Evolutionary conservation across 2,888 invertebrate species (phyloP).

Genomic region (Argyresthia albistria): DNA sequence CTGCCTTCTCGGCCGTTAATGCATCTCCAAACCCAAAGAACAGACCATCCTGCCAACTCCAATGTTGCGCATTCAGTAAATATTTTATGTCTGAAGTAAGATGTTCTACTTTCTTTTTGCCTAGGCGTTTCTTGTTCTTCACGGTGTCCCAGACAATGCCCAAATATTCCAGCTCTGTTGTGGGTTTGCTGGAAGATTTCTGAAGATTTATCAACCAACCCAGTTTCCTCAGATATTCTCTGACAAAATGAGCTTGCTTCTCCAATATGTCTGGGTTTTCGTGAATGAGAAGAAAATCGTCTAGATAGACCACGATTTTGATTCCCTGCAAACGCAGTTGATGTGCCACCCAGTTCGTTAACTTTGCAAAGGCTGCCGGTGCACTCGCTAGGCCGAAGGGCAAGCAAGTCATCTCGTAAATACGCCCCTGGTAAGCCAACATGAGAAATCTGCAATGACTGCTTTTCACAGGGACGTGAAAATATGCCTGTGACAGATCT

Average conservation of each 20-base stretch:
- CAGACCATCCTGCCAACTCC: slow-evolving; percentile 1
- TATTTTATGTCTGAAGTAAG: background rate
- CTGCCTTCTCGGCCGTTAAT: too few species aligned
- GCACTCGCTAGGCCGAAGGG: slow-evolving; percentile 12
- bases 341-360: slow-evolving; percentile 2
- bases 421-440: slow-evolving; percentile 8
- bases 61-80: background rate
- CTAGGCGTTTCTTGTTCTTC: background rate
- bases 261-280: slow-evolving; percentile 4
- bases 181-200: background rate
- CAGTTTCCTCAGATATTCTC: background rate
- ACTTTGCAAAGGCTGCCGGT: background rate
- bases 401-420: slow-evolving; percentile 14
- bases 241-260: background rate
- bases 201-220: background rate
- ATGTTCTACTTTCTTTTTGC: background rate
- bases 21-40: too few species aligned
- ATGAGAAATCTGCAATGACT: slow-evolving; percentile 3
- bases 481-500: slow-evolving; percentile 12
- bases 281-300: slow-evolving; percentile 12
- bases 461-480: slow-evolving; percentile 7
- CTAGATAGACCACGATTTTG: slow-evolving; percentile 11
- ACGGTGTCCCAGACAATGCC: background rate
- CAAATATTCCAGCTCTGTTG: background rate
- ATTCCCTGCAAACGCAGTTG: slow-evolving; percentile 4